These are phyloP conservation scores for Pseudocheirus occidentalis DNA, from an alignment of 2,797 vertebrate species.

Conservation along the genomic window DNA sequence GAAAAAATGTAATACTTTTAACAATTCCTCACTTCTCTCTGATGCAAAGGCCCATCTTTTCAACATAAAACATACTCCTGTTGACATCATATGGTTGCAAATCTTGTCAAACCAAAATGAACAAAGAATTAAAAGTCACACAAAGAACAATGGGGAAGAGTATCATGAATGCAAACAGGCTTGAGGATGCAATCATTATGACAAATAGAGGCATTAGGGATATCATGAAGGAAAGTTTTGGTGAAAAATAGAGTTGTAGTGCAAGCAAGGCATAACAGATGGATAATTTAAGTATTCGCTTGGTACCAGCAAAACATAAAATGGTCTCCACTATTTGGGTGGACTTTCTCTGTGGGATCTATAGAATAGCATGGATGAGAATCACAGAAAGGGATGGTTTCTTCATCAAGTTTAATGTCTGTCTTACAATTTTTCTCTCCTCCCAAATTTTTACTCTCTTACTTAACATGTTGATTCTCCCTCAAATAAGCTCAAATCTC, in stretches of 20 bases:
- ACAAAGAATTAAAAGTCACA: not conserved
- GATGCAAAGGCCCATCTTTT: not conserved
- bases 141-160: not conserved
- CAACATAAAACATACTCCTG: not conserved
- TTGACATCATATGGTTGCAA: not conserved
- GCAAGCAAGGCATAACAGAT: not conserved
- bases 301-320: not conserved
- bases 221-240: not conserved
- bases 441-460: not conserved
- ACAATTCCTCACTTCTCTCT: not conserved
- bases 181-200: not conserved
- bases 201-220: not conserved
- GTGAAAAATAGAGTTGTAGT: not conserved
- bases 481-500: not conserved
- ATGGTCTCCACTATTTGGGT: not conserved
- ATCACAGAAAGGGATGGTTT: not conserved
- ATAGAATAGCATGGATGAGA: not conserved
- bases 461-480: not conserved
- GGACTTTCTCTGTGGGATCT: not conserved
- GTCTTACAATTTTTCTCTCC: not conserved
- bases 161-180: not conserved
- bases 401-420: not conserved
- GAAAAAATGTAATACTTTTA: not conserved
- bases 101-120: not conserved
- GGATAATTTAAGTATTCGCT: not conserved